Conservation (phyloP, 2,888 invertebrate species). For the Habroteleia sp. region DNA sequence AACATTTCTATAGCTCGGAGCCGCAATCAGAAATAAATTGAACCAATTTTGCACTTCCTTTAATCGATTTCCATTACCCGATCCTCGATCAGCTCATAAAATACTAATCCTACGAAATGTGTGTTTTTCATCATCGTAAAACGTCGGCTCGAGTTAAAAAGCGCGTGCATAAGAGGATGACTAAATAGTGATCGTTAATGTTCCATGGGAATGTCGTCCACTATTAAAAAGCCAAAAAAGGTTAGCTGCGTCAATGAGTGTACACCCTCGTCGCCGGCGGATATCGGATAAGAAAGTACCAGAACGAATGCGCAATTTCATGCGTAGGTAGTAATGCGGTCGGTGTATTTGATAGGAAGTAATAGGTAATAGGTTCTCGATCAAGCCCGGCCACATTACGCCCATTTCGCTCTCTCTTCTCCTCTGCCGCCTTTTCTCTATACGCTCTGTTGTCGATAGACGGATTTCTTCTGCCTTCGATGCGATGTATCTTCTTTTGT, state of each 20-base stretch:
- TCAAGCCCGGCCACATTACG: constrained; percentile 69
- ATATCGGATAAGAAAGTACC: constrained; percentile 48
- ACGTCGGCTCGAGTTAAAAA: constrained; percentile 24
- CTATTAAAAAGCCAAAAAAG: background rate
- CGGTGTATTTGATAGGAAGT: constrained; percentile 73
- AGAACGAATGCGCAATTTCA: constrained; percentile 53
- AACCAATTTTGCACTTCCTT: constrained; percentile 49
- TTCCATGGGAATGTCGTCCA: constrained; percentile 6
- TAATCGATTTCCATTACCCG: constrained; percentile 51
- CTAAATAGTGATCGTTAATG: constrained; percentile 36
- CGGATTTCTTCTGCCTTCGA: no score
- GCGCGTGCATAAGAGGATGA: constrained; percentile 13
- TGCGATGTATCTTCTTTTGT: constrained; percentile 42
- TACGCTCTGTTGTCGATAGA: no score
- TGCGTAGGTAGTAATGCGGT: constrained; percentile 42
- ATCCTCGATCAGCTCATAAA: constrained; percentile 25
- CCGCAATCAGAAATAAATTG: constrained; percentile 49
- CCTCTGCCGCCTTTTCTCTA: constrained; percentile 62
- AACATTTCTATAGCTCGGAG: constrained; percentile 14
- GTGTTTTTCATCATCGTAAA: constrained; percentile 55
- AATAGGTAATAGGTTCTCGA: constrained; percentile 74
- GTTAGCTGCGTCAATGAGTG: constrained; percentile 10
- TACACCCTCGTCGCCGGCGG: constrained; percentile 46
- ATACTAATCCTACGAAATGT: constrained; percentile 42
- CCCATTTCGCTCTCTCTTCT: constrained; percentile 66